Conservation (phyloP, 2,113 vertebrate species). For the Chrysochloris asiatica region DNA sequence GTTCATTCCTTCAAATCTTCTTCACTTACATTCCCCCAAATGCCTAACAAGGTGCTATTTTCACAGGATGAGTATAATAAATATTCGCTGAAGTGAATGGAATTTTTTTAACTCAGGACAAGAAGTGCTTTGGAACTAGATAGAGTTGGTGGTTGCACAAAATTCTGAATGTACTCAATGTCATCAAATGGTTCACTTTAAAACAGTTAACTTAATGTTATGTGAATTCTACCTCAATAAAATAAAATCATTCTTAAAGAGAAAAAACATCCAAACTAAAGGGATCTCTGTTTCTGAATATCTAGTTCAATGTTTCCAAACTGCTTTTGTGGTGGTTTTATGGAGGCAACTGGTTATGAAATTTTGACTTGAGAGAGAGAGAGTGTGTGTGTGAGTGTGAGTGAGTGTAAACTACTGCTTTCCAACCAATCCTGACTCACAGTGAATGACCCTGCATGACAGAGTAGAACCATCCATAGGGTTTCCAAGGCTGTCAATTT, state of each 20-base stretch:
- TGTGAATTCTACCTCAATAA: neutral
- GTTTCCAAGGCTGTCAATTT: too few species aligned
- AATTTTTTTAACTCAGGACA: neutral
- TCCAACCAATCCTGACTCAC: neutral
- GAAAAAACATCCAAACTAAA: neutral
- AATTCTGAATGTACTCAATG: neutral
- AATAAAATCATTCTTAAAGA: too few species aligned
- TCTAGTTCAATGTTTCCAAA: slow-evolving; percentile 24
- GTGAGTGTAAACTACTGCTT: too few species aligned
- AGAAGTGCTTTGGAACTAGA: neutral
- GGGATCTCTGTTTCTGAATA: neutral
- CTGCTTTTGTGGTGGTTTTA: neutral
- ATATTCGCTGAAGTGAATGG: neutral
- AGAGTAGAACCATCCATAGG: too few species aligned
- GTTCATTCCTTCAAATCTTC: neutral
- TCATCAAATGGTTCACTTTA: neutral
- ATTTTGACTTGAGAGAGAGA: neutral
- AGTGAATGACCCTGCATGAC: too few species aligned
- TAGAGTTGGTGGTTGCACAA: neutral
- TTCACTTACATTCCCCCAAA: neutral
- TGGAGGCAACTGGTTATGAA: neutral
- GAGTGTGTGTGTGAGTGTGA: too few species aligned
- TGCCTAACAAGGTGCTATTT: neutral
- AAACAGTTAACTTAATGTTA: neutral
- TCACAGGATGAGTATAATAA: neutral